Conservation (phyloP, 2,113 vertebrate species). For the Nesoenas mayeri region DNA sequence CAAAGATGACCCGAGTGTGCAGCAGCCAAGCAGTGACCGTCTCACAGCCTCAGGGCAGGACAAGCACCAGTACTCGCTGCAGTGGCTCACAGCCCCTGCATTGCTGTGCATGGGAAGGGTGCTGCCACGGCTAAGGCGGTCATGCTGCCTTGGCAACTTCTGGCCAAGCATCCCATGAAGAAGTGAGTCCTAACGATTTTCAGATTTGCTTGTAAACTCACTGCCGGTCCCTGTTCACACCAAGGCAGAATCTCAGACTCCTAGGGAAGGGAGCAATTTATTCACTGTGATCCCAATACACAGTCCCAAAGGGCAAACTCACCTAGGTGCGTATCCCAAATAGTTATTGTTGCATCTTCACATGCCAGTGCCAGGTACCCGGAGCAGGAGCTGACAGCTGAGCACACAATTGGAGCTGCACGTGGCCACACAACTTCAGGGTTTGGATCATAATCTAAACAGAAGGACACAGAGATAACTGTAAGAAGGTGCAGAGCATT, state of each 20-base stretch:
- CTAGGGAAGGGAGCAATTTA: neutral
- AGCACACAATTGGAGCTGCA: constrained; percentile 79
- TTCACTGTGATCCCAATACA: neutral
- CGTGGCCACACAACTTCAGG: constrained; percentile 86
- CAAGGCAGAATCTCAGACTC: neutral
- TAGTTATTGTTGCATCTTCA: constrained; percentile 75
- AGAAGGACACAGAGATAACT: neutral
- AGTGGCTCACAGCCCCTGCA: neutral
- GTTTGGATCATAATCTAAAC: constrained; percentile 70
- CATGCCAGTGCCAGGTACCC: constrained; percentile 81
- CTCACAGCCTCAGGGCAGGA: neutral
- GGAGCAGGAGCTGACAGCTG: constrained; percentile 73
- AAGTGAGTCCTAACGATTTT: neutral
- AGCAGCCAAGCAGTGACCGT: neutral
- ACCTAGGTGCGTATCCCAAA: constrained; percentile 84
- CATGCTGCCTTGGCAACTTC: neutral
- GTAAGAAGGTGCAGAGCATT: neutral
- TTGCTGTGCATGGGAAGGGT: neutral
- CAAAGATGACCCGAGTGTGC: neutral
- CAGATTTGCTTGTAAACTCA: neutral
- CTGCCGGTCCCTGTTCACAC: neutral
- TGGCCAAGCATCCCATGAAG: neutral
- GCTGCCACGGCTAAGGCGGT: neutral
- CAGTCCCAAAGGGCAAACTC: constrained; percentile 2
- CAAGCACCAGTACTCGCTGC: neutral